Base-by-base conservation (phyloP, 2,113 vertebrate species). In the Callipepla squamata region DNA sequence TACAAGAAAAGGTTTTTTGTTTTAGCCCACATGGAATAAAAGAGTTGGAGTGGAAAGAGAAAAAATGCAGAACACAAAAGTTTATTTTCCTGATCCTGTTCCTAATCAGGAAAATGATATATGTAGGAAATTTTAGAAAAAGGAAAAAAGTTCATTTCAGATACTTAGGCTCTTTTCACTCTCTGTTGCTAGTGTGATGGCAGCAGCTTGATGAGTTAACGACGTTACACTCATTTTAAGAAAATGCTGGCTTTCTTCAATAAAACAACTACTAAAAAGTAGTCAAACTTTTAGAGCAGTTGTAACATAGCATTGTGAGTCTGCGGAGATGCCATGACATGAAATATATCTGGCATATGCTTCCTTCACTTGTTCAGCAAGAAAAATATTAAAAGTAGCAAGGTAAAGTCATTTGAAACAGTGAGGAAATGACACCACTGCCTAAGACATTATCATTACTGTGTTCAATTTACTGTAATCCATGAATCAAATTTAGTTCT, bases 341-440 rank as follows among this genome's bases (percentile, higher is more conserved):
- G 36, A 88, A 94, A 72, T 59, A 25, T 78, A 87, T 84, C 84
- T 86, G 61, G 69, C 90, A 93, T 92, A 90, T 58, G 58, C 57
- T 5, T 5, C 25, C 63, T 83, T 88, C 76, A 45, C 57, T 92
- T 90, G 15, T 77, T 91, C 85, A 85, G 63, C 68, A 90, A 61
- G 76, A 84, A 78, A 94, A 94, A 72, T 76, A 80, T 72, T 86
- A 85, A 85, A 91, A 50, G 75, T 61, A 91, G 80, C 61, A 89
- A 91, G 40, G 59, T 89, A 68, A 82, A 94, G 65, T 50, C 76
- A 90, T 26, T 48, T 67, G 77, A 94, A 85, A 91, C 58, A 26
- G n/a, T 53, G 80, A 92, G 61, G 61, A 30, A 92, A 92, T 72
- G 48, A 90, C 73, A 87, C 55, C 59, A 45, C 44, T 80, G 92